phyloP scores from a whole-genome alignment of 2,113 vertebrate species.

The Diphyllodes magnificus region DNA sequence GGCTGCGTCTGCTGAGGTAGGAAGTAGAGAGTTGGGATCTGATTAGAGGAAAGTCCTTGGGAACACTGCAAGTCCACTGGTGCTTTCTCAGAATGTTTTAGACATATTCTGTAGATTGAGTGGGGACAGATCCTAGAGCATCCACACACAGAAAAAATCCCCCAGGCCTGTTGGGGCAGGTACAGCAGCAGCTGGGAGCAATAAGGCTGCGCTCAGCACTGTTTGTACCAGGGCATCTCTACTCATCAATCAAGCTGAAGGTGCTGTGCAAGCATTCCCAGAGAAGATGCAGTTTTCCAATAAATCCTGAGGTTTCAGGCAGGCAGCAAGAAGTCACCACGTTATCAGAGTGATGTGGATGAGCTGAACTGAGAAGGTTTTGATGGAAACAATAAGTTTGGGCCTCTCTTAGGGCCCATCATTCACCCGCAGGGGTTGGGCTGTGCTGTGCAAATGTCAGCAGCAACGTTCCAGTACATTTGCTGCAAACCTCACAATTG shows the following conservation, averaged over 20 bases:
- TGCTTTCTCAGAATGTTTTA: background rate
- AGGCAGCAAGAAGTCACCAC: background rate
- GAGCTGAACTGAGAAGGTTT: background rate
- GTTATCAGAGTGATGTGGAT: background rate
- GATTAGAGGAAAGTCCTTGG: background rate
- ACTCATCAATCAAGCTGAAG: background rate
- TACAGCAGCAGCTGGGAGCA: background rate
- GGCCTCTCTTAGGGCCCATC: background rate
- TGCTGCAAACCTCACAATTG: background rate
- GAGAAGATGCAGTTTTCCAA: background rate
- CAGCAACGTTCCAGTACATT: background rate
- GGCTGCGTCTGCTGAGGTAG: background rate
- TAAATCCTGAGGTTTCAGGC: background rate
- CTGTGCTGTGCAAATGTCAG: background rate
- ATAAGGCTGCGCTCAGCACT: background rate
- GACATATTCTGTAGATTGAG: background rate
- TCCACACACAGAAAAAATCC: background rate
- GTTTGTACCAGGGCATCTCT: background rate
- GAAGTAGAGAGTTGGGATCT: background rate
- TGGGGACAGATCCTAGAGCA: background rate
- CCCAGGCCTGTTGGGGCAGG: background rate
- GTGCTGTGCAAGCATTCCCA: background rate
- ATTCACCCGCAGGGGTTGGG: background rate
- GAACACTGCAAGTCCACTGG: background rate
- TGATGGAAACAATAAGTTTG: background rate